These are phyloP conservation scores for Drosophila sucinea DNA, from an alignment of 1,140 invertebrate genomes.

Conservation along the genomic window DNA sequence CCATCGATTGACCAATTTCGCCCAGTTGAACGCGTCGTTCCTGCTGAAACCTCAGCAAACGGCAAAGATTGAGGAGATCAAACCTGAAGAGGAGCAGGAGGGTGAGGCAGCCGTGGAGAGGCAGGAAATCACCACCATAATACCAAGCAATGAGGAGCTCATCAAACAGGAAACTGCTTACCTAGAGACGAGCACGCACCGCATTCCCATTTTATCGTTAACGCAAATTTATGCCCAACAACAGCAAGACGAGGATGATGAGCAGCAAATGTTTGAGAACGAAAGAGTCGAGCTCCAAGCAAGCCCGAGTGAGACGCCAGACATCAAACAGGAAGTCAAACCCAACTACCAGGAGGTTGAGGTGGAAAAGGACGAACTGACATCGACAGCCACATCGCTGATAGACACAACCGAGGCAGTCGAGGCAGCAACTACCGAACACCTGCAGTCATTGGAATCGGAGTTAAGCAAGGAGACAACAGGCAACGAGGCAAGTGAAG, in stretches of 20 bases:
- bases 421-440: slow-evolving; percentile 27
- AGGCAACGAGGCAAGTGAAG: slow-evolving; percentile 13
- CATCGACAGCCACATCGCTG: slow-evolving; percentile 13
- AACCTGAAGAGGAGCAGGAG: slow-evolving; percentile 1
- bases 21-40: slow-evolving; percentile 72
- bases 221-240: slow-evolving; percentile 77
- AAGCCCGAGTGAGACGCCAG: slow-evolving; percentile 35
- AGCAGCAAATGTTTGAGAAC: slow-evolving; percentile 54
- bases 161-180: slow-evolving; percentile 48
- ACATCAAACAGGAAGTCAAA: slow-evolving; percentile 41
- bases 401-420: slow-evolving; percentile 8
- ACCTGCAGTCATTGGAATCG: not conserved
- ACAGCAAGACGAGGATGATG: slow-evolving; percentile 66
- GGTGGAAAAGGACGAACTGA: slow-evolving; percentile 6
- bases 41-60: slow-evolving; percentile 51
- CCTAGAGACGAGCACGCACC: slow-evolving; percentile 53
- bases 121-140: slow-evolving; percentile 38
- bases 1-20: slow-evolving; percentile 68
- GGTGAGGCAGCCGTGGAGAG: not conserved
- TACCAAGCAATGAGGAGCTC: slow-evolving; percentile 44
- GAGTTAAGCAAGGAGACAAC: slow-evolving; percentile 38
- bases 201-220: slow-evolving; percentile 60
- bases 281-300: slow-evolving; percentile 45
- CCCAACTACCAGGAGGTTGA: not conserved
- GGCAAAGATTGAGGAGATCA: not conserved